A percentile compares a stretch with the other conserved stretches of the same genome.
phyloP scores from a whole-genome alignment of 2,113 vertebrate genomes.

The Tragelaphus buxtoni region DNA sequence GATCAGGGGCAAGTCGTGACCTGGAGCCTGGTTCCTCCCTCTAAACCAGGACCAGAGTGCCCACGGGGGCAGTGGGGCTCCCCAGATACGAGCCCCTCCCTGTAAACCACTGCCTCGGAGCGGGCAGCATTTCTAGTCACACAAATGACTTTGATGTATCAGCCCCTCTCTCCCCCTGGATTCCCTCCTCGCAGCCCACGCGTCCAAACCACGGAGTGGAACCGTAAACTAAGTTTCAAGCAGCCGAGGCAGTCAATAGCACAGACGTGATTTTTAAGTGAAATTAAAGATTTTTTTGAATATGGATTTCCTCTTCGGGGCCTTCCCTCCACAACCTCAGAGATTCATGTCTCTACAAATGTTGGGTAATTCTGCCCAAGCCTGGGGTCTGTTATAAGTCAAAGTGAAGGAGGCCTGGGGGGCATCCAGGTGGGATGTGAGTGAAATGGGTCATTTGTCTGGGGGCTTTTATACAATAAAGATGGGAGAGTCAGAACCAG shows the following conservation, averaged over 20 bases:
- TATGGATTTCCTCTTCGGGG: constrained; percentile 60
- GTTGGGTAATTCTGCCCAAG: not conserved
- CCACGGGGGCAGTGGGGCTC: not conserved
- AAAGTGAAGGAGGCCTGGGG: constrained; percentile 9
- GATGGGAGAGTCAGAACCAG: fast-evolving
- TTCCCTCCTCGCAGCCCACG: not conserved
- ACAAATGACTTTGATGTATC: not conserved
- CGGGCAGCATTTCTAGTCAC: not conserved
- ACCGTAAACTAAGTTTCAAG: constrained; percentile 62
- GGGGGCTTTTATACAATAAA: fast-evolving
- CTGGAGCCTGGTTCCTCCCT: too few relatives aligned
- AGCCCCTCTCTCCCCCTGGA: not conserved
- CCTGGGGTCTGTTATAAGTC: not conserved
- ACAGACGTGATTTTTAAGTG: constrained; percentile 69
- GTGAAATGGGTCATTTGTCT: fast-evolving
- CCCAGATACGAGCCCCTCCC: too few relatives aligned
- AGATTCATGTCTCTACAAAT: not conserved
- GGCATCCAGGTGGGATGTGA: not conserved
- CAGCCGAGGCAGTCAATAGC: constrained; percentile 59
- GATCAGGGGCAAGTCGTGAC: too few relatives aligned
- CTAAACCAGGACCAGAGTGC: too few relatives aligned
- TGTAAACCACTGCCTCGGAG: not conserved
- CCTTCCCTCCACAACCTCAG: not conserved
- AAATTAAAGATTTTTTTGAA: constrained; percentile 71
- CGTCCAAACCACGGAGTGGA: constrained; percentile 42